Evolutionary conservation across 2,888 invertebrate genomes (phyloP), one percentile per base, ranked within the genome.

Genomic region (Pyrgus malvae): DNA sequence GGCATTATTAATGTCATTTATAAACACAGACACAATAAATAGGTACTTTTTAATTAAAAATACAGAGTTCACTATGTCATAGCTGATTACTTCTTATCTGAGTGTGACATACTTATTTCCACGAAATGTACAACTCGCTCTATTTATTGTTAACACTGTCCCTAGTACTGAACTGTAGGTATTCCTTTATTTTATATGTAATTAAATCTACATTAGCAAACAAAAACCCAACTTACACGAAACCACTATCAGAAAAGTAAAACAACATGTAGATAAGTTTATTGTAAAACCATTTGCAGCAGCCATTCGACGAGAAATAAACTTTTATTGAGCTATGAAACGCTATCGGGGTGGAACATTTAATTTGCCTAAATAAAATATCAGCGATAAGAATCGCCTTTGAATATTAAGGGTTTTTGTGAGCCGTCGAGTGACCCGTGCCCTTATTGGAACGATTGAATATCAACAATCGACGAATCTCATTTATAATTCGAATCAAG

Each of bases 401-500:
- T 76, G 72, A 74, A 79, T 77, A 76, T 76, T 74, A 68, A 73
- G 70, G 61, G 59, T 67, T 65, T 76, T 78, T 78, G 74, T 76
- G 69, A 66, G 62, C 61, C 57, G 62, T 61, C 58, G 48, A 42
- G 29, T 84, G 85, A 85, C 82, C 86, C 83, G 74, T 70, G 63
- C 64, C 69, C 78, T 78, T 80, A 78, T 73, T 76, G 65, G 64
- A 63, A 65, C 75, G 78, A 76, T 55, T 54, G 53, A 74, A 78
- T 74, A 74, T 76, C 78, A 80, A 83, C 81, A 83, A 79, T 78
- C 75, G 80, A 78, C 75, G 79, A 84, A 84, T 84, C 75, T 68
- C 76, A 83, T 83, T 83, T 76, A 69, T 75, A 71, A 76, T 76
- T 72, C 70, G 68, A 83, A 87, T 84, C 82, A 86, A 87, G 88